phyloP scores from a whole-genome alignment of 2,888 invertebrate genomes.

The Troides oblongomaculatus region DNA sequence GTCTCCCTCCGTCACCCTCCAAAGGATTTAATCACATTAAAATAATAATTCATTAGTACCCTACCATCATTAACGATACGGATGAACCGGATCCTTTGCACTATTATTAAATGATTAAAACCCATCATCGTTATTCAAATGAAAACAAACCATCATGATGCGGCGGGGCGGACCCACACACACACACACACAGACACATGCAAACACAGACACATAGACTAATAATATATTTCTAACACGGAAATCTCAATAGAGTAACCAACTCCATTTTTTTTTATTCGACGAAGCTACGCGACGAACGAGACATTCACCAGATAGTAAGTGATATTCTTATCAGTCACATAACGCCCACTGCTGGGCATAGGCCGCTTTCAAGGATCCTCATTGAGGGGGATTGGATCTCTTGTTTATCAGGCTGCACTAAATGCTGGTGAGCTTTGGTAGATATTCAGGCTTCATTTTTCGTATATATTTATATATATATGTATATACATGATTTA shows the following conservation, averaged over 20 bases:
- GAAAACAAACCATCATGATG: conserved; percentile 24
- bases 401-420: no score
- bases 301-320: no score
- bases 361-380: no score
- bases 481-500: no score
- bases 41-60: conserved; percentile 5
- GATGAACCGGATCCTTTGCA: conserved; percentile 8
- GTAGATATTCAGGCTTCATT: no score
- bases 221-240: conserved; percentile 25
- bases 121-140: conserved; percentile 7
- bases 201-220: not conserved
- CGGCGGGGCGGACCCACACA: conserved; percentile 21
- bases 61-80: conserved; percentile 6
- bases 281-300: no score
- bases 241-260: conserved; percentile 14
- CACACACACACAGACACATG: not conserved
- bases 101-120: conserved; percentile 26
- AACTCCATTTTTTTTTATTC: not conserved
- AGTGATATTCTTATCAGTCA: no score
- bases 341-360: no score
- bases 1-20: no score
- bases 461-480: no score
- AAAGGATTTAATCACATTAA: conserved; percentile 2
- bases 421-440: no score
- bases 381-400: no score